Conservation (phyloP, 2,113 vertebrate genomes). For the Aptenodytes patagonicus region DNA sequence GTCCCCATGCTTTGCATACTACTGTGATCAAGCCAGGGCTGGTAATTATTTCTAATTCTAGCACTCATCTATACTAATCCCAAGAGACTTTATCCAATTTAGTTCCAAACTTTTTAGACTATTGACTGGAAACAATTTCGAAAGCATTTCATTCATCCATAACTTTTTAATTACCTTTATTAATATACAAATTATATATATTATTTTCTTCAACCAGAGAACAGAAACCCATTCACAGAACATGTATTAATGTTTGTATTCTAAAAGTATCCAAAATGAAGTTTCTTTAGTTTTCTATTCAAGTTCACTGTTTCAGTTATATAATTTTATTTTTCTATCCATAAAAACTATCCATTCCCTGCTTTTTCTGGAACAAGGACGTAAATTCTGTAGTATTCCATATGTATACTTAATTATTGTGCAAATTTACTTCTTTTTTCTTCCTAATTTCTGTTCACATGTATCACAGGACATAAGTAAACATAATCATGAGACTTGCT, state of each 20-base stretch:
- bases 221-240: background rate
- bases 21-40: background rate
- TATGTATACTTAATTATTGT: background rate
- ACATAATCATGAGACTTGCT: background rate
- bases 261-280: background rate
- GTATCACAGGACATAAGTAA: background rate
- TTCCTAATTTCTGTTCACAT: background rate
- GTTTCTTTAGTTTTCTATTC: background rate
- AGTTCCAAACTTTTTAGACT: background rate
- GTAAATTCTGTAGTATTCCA: background rate
- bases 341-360: background rate
- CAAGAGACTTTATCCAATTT: background rate
- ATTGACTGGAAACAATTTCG: background rate
- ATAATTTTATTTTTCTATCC: background rate
- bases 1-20: background rate
- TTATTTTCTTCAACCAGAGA: background rate
- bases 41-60: background rate
- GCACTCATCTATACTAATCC: background rate
- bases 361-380: background rate
- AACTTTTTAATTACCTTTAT: conserved; percentile 15
- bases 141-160: background rate
- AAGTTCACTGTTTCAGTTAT: background rate
- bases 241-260: background rate
- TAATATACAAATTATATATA: background rate
- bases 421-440: background rate